phyloP scores from a whole-genome alignment of 2,888 invertebrate genomes.

The Cactoblastis cactorum region DNA sequence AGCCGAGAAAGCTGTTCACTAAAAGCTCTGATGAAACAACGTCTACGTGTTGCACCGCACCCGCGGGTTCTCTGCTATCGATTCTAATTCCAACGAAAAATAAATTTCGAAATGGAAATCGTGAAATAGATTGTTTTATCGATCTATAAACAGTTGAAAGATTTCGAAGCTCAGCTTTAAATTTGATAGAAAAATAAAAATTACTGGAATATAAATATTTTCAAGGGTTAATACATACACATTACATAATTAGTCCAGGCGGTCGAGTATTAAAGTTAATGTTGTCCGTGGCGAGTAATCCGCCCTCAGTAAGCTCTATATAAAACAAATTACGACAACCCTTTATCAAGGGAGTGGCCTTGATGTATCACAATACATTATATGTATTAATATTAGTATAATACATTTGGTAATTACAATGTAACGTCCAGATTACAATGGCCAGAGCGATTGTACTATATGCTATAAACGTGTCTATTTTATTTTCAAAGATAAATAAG shows the following conservation, averaged over 20 bases:
- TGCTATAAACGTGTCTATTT: background rate
- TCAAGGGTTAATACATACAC: background rate
- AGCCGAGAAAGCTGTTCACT: background rate
- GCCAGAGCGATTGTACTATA: background rate
- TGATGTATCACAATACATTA: background rate
- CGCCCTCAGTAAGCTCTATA: conserved; percentile 1
- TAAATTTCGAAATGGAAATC: background rate
- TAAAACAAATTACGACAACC: conserved; percentile 3
- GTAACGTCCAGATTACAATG: background rate
- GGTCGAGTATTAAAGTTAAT: background rate
- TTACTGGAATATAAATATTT: too few relatives aligned
- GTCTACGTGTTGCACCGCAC: background rate
- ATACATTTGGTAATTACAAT: background rate
- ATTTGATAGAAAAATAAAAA: too few relatives aligned
- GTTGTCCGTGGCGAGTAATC: background rate
- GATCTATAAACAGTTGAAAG: too few relatives aligned
- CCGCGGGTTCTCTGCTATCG: background rate
- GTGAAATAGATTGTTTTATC: background rate
- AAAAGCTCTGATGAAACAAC: background rate
- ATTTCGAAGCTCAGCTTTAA: too few relatives aligned
- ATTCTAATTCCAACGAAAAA: background rate
- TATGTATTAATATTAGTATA: background rate
- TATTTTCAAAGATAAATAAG: too few relatives aligned
- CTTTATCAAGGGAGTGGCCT: background rate
- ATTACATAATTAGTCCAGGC: background rate